phyloP scores from a whole-genome alignment of 2,113 vertebrate genomes.

The Felis chaus region DNA sequence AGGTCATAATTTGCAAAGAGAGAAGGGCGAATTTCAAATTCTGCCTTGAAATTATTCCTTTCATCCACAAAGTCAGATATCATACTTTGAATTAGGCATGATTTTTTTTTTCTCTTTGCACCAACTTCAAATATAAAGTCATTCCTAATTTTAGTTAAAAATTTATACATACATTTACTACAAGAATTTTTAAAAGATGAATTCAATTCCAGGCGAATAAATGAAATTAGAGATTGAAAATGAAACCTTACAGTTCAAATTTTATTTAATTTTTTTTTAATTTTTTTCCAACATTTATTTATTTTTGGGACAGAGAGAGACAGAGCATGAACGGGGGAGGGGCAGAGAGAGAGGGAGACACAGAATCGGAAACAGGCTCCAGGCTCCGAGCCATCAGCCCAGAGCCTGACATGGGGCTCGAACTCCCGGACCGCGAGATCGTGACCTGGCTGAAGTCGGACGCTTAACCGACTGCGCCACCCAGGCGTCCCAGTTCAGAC shows the following conservation, averaged over 20 bases:
- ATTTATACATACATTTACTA: conserved; percentile 9
- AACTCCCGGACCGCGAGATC: too few species aligned
- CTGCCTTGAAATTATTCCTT: conserved; percentile 33
- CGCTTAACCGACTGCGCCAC: too few species aligned
- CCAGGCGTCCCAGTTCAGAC: neutral
- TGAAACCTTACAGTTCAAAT: neutral
- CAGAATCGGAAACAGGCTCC: too few species aligned
- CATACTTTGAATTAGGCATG: neutral
- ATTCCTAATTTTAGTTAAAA: conserved; percentile 48
- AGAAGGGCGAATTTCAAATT: conserved; percentile 5
- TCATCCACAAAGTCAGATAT: neutral
- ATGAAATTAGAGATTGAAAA: conserved; percentile 5
- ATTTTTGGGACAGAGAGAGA: too few species aligned
- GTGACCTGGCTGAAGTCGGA: too few species aligned
- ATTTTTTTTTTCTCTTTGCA: neutral
- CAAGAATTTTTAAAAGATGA: conserved; percentile 53
- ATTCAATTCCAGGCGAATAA: neutral
- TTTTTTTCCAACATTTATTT: too few species aligned
- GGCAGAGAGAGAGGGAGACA: too few species aligned
- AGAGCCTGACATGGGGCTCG: too few species aligned
- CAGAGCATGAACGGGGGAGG: too few species aligned
- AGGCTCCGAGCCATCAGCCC: too few species aligned
- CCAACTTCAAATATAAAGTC: conserved; percentile 47
- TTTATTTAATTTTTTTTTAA: neutral
- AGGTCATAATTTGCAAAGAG: neutral